Conservation (phyloP, 1,140 invertebrate genomes). For the Rhagoletis zephyria region DNA sequence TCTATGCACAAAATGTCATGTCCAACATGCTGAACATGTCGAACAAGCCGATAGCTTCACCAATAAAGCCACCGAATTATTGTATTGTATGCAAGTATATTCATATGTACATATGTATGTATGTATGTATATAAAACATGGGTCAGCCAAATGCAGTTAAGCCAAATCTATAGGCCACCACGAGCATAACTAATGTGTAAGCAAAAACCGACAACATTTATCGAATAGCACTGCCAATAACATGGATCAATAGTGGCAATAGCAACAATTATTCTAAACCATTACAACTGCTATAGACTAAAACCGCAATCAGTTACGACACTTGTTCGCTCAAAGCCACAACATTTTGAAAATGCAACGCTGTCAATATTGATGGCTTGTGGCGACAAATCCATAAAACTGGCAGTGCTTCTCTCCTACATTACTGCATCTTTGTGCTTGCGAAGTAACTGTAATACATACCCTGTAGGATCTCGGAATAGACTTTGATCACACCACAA, state of each 20-base stretch:
- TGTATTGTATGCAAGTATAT: background rate
- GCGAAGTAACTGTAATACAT: no score
- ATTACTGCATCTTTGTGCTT: no score
- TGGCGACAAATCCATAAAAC: background rate
- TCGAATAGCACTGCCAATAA: background rate
- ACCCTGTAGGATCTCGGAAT: no score
- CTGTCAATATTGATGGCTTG: conserved; percentile 19
- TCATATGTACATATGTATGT: background rate
- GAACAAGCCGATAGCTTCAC: background rate
- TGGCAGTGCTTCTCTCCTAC: background rate
- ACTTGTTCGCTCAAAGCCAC: conserved; percentile 35
- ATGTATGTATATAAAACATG: background rate
- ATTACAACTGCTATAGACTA: background rate
- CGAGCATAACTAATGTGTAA: no score
- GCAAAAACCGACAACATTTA: background rate
- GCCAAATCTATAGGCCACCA: no score
- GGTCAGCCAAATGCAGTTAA: background rate
- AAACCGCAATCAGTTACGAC: conserved; percentile 32
- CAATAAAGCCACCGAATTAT: background rate
- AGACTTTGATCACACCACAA: no score
- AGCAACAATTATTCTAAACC: conserved; percentile 22
- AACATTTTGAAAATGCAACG: conserved; percentile 36
- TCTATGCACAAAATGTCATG: background rate
- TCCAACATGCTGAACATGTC: conserved; percentile 12
- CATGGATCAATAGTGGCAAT: background rate